Evolutionary conservation across 2,113 vertebrate species (phyloP).

Genomic region (Phaethornis superciliosus): DNA sequence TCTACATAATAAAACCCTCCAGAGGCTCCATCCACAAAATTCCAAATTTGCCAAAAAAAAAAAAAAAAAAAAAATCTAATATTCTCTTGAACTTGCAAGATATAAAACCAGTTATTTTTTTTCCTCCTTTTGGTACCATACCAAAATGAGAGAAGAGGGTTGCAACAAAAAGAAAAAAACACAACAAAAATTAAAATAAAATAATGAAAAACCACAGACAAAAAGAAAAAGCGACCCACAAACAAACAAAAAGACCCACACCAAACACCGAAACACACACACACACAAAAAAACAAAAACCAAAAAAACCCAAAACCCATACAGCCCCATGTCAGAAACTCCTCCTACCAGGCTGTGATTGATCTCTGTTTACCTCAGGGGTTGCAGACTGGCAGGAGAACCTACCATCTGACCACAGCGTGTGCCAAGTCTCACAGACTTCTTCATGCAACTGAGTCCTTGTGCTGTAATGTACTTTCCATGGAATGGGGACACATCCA

Average conservation of each 20-base stretch:
- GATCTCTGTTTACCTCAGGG: conserved; percentile 27
- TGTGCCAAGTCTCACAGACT: background rate
- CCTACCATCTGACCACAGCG: background rate
- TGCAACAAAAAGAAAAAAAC: background rate
- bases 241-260: background rate
- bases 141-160: background rate
- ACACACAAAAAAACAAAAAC: too few species aligned
- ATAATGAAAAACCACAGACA: too few species aligned
- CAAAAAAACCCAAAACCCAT: too few species aligned
- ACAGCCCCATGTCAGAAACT: background rate
- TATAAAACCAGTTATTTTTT: background rate
- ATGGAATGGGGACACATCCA: background rate
- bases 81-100: background rate
- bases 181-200: background rate
- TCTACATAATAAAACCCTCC: background rate
- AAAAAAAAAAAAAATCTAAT: background rate
- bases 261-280: too few species aligned
- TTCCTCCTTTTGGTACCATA: background rate
- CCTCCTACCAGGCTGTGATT: conserved; percentile 5
- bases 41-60: background rate
- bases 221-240: background rate
- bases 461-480: conserved; percentile 11
- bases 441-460: background rate
- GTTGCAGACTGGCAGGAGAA: conserved; percentile 24
- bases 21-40: background rate